Evolutionary conservation across 2,113 vertebrate species (phyloP), one percentile per base, ranked within the genome.

Genomic region (Entomyzon cyanotis): DNA sequence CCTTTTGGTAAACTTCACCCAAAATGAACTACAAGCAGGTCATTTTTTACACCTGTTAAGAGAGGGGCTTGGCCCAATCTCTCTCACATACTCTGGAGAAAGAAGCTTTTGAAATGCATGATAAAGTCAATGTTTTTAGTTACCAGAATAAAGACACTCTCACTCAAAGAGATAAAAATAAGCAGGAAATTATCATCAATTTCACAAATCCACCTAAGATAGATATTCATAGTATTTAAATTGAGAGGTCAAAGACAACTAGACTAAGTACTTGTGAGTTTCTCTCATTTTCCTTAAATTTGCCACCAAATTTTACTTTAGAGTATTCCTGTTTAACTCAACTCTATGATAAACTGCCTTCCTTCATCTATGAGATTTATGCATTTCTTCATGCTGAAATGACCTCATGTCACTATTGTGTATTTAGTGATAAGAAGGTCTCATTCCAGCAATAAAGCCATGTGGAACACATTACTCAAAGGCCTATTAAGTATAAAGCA

Each of bases 391-490:
- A 9, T 62, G 53, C 44, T 89, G 65, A 89, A 84, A 88, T 52
- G 73, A 82, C 63, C 39, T 95, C 59, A 71, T 49, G 47, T 52
- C 74, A 60, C 81, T 89, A 22, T 69, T 95, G 68, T 90, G 75
- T 93, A 89, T 86, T 95, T 94, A 90, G 73, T 86, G 85, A 92
- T 95, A 95, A 96, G 56, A 80, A 68, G 70, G 56, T 65, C 90
- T 86, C 71, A 22, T 90, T 95, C 80, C 69, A 53, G 68, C 59
- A 85, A 87, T 70, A 95, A 94, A 91, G 30, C 60, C 76, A 91
- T 90, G 62, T 81, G 89, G 89, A 88, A 94, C 49, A 76, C 33
- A 92, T 93, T 95, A 95, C 58, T 93, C 92, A n/a, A 94, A 88
- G 59, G 18, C 68, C 81, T 89, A 92, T 89, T 89, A 96, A 94